Evolutionary conservation across 1,140 invertebrate species (phyloP).

Genomic region (Prorops nasuta): DNA sequence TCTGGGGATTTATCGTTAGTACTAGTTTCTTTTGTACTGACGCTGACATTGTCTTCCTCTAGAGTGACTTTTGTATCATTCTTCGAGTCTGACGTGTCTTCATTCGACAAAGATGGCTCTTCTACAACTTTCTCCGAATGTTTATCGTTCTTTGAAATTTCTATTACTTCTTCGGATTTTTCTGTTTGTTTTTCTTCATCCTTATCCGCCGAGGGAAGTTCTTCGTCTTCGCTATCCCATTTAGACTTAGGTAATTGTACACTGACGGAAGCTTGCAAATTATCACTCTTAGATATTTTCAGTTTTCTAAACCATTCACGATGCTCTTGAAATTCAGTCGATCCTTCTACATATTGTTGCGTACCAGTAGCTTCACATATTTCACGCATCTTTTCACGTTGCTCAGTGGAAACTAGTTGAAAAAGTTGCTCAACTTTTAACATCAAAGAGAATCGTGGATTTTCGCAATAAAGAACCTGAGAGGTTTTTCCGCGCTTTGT

Average conservation of each 20-base stretch:
- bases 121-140: too few relatives aligned
- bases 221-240: conserved; percentile 53
- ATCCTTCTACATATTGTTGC: conserved; percentile 20
- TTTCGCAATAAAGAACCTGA: conserved; percentile 42
- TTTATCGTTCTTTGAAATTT: too few relatives aligned
- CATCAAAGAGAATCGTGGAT: conserved; percentile 39
- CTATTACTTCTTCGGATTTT: too few relatives aligned
- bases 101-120: too few relatives aligned
- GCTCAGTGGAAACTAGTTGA: conserved; percentile 33
- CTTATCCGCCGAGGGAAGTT: conserved; percentile 1
- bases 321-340: too few relatives aligned
- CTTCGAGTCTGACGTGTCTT: too few relatives aligned
- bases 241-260: conserved; percentile 45
- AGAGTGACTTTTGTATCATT: too few relatives aligned
- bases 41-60: too few relatives aligned
- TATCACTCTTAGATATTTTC: neutral
- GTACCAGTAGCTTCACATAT: conserved; percentile 41
- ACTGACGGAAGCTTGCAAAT: conserved; percentile 19
- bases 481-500: conserved; percentile 35
- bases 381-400: conserved; percentile 44
- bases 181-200: conserved; percentile 3
- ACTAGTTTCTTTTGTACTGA: conserved; percentile 6
- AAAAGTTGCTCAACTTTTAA: conserved; percentile 35
- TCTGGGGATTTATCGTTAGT: conserved; percentile 1
- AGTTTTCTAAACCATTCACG: conserved; percentile 28